Evolutionary conservation across 2,113 vertebrate genomes (phyloP).

Genomic region (Halichoerus grypus): DNA sequence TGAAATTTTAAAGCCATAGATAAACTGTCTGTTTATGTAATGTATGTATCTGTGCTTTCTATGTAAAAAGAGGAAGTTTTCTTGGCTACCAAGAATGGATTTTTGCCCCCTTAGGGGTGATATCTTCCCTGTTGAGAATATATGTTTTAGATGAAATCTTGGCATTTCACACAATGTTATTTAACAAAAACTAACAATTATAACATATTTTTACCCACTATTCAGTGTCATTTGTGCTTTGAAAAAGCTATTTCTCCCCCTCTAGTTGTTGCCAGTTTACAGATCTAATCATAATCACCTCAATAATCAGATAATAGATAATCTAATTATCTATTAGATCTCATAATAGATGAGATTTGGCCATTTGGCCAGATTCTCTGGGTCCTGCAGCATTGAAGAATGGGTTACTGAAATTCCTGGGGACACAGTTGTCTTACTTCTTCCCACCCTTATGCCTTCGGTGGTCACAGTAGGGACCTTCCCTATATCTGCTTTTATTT

Average conservation of each 20-base stretch:
- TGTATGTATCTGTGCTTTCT: background rate
- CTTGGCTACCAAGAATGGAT: background rate
- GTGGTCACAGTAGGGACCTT: background rate
- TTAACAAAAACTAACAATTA: conserved; percentile 45
- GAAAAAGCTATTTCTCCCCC: background rate
- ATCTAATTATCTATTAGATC: background rate
- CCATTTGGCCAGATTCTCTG: background rate
- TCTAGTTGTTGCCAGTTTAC: background rate
- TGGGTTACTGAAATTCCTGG: background rate
- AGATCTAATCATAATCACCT: background rate
- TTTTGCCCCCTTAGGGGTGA: background rate
- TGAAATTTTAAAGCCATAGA: background rate
- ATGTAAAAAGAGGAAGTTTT: background rate
- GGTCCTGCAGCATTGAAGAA: background rate
- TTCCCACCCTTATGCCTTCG: background rate
- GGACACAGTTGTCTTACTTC: background rate
- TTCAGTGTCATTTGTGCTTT: conserved; percentile 32
- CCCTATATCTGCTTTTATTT: background rate
- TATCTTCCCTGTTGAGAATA: background rate
- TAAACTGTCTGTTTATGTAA: background rate
- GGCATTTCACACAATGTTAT: background rate
- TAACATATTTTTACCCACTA: background rate
- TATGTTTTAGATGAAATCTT: background rate
- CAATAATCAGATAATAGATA: background rate
- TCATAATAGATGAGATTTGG: background rate